phyloP scores from a whole-genome alignment of 2,113 vertebrate species.

The Pelvicachromis taeniatus region DNA sequence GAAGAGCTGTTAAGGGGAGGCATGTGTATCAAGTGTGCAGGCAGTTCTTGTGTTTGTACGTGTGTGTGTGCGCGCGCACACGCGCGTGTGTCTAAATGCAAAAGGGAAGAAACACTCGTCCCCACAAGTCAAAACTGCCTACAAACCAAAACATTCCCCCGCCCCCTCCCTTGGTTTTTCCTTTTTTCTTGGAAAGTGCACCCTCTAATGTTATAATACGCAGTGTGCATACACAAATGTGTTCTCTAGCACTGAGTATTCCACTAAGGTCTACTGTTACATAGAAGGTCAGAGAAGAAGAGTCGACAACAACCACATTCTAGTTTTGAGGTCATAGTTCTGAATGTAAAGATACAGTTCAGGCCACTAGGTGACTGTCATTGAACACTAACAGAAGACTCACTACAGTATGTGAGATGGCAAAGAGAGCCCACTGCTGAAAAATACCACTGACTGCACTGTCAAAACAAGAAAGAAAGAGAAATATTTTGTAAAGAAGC shows the following conservation, averaged over 20 bases:
- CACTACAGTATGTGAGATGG: constrained; percentile 38
- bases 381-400: constrained; percentile 22
- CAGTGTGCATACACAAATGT: constrained; percentile 32
- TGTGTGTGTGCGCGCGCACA: neutral
- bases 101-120: neutral
- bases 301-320: constrained; percentile 46
- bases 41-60: neutral
- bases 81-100: neutral
- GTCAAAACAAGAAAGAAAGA: neutral
- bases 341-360: constrained; percentile 54
- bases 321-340: constrained; percentile 59
- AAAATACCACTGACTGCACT: neutral
- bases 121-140: neutral
- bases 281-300: constrained; percentile 23
- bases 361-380: constrained; percentile 66
- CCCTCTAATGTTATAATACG: constrained; percentile 20
- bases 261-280: constrained; percentile 17
- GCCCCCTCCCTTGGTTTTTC: neutral
- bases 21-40: neutral
- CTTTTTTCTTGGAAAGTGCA: neutral
- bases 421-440: constrained; percentile 1
- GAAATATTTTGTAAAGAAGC: neutral
- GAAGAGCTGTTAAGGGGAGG: constrained; percentile 30
- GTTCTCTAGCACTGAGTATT: constrained; percentile 28
- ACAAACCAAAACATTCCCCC: neutral